Percentiles rank a stretch among this genome's conserved stretches.
Conservation (phyloP, 2,888 invertebrate genomes). For the Dryocosmus kuriphilus region DNA sequence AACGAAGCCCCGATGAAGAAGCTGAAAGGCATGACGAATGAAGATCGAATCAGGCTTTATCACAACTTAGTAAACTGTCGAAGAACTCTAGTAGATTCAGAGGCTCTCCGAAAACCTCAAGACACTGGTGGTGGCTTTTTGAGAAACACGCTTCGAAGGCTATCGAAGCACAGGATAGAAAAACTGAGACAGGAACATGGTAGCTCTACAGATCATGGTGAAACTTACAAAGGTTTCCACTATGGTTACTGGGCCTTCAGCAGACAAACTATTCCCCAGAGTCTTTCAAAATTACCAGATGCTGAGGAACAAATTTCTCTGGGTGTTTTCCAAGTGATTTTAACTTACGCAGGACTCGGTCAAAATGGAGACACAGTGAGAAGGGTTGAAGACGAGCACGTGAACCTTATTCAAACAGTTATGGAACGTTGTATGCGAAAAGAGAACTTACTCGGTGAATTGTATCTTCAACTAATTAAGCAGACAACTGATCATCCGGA, state of each 20-base stretch:
- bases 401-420: constrained; percentile 91
- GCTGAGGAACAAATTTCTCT: constrained; percentile 91
- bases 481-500: constrained; percentile 96
- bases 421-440: constrained; percentile 95
- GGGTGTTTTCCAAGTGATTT: constrained; percentile 92
- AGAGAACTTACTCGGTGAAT: constrained; percentile 91
- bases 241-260: constrained; percentile 95
- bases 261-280: constrained; percentile 88
- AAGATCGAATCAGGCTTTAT: constrained; percentile 92
- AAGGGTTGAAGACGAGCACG: constrained; percentile 91
- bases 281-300: constrained; percentile 90
- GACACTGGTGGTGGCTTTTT: constrained; percentile 92
- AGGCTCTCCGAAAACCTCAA: constrained; percentile 89
- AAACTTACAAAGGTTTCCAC: constrained; percentile 92
- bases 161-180: constrained; percentile 91
- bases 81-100: constrained; percentile 89
- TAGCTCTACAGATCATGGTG: constrained; percentile 80
- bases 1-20: constrained; percentile 83
- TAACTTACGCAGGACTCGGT: constrained; percentile 92
- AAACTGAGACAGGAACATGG: constrained; percentile 81
- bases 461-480: constrained; percentile 94
- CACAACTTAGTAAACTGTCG: constrained; percentile 92
- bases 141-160: constrained; percentile 90
- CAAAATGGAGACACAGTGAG: constrained; percentile 84
- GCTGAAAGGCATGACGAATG: constrained; percentile 88